Base-by-base conservation (phyloP, 2,888 invertebrate species). In the Zeuzera pyrina region DNA sequence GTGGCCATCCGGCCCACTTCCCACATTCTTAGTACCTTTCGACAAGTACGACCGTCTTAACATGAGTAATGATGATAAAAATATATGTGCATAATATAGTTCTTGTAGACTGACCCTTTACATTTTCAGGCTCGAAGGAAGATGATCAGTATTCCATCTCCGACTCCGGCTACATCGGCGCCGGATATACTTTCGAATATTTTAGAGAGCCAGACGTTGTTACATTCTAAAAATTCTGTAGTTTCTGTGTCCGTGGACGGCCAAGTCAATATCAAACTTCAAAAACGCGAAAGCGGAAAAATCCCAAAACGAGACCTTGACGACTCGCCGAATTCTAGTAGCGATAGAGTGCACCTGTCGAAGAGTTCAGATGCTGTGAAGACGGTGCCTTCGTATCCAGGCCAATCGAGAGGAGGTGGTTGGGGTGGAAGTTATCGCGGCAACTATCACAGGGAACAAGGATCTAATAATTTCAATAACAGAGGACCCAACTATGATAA, bases 101-200 rank as follows among this genome's bases (percentile, higher is more conserved):
- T 6, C 3, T n/a, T 8, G 10, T 1, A n/a, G 3, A 5, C 22
- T 22, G 7, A 29, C 11, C 12, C 2, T 12, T 23, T 39, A 0
- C 29, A 7, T 30, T 57, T 49, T 15, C 59, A 84, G 83, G 71
- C 71, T 3, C 47, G 68, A 15, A 63, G 86, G 36, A 65, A 86
- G 36, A 72, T 76, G 58, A 47, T 78, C 8, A 48, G 64, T 12
- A 46, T 72, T 25, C 66, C 79, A 5, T 74, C 78, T 1, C 76
- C 79, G 22, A 57, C 79, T 12, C 69, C 60, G 42, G 70, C 78
- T 12, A 39, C 69, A 1, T 57, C 85, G n/a, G 71, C 79, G 6
- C 72, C 86, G 1, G 91, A 93, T 67, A 51, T 93, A 5, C 69
- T 93, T 3, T 88, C 87, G 15, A 87, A 85, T 48, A 92, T 93